Evolutionary conservation across 1,140 invertebrate genomes (phyloP), one percentile per base, ranked within the genome.

Genomic region (Zaprionus ghesquierei): DNA sequence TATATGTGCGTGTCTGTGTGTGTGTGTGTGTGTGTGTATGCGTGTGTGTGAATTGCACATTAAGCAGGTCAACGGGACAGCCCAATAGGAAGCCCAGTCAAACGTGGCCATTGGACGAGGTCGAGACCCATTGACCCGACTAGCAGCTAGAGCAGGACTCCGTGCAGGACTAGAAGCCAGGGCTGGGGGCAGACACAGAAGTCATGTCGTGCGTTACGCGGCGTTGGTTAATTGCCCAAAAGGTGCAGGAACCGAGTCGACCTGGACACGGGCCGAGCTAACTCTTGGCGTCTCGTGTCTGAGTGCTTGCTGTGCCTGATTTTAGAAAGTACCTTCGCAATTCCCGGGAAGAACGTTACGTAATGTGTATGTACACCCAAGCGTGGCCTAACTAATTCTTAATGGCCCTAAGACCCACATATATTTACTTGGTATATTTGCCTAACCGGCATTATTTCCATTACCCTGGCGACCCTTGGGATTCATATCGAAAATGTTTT

Each of bases 171-270:
- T 8, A 69, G 50, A 15, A 25, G 23, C 49, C 44, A 38, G 50
- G 15, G 13, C 41, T n/a, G 65, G 23, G 46, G 31, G 35, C 29
- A 54, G 9, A 12, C 35, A 53, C 71, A 71, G 84, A 77, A 89
- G 84, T 84, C 82, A 75, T 87, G 82, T 68, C 69, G 82, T 74
- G 82, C 76, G 49, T 69, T 76, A 70, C 79, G 49, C 70, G 77
- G 65, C 66, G 58, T 60, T 58, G 74, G 51, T 60, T 85, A 86
- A 86, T 86, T 87, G 79, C 81, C 77, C 74, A 70, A 68, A 27
- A 78, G 71, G 78, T 53, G 58, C 51, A 35, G 38, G 33, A 35
- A 35, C 33, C 33, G 5, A 46, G 18, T 69, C 60, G 53, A 54
- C 68, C 73, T 73, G 56, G 33, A 50, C 27, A 35, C 20, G 53